These are phyloP conservation scores for Aporrectodea caliginosa DNA, from an alignment of 1,140 invertebrate genomes.

Conservation along the genomic window DNA sequence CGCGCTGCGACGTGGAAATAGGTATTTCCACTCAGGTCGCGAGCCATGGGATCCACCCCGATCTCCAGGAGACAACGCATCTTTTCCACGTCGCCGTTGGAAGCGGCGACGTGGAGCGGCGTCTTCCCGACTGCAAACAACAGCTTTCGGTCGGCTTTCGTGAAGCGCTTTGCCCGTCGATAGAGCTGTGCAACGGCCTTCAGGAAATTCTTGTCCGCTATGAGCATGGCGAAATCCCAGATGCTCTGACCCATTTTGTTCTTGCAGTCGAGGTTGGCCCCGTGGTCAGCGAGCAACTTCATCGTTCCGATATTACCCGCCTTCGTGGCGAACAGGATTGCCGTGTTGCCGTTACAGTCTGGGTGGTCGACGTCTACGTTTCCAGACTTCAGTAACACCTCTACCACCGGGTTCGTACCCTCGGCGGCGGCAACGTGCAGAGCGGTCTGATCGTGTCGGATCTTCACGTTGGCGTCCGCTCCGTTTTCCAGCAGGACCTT, in stretches of 20 bases:
- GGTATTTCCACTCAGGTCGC: constrained; percentile 31
- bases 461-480: constrained; percentile 24
- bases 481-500: constrained; percentile 29
- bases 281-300: constrained; percentile 14
- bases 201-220: constrained; percentile 6
- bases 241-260: constrained; percentile 26
- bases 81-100: constrained; percentile 28
- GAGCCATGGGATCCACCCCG: constrained; percentile 18
- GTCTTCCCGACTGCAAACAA: constrained; percentile 21
- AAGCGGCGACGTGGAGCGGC: constrained; percentile 34
- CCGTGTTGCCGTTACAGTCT: constrained; percentile 27
- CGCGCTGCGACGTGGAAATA: constrained; percentile 33
- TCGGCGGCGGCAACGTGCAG: constrained; percentile 31
- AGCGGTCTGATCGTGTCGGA: constrained; percentile 24
- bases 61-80: constrained; percentile 17
- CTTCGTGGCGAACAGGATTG: constrained; percentile 24
- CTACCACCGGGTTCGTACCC: constrained; percentile 12
- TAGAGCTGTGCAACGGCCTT: constrained; percentile 19
- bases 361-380: constrained; percentile 16
- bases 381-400: constrained; percentile 19
- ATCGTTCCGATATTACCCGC: constrained; percentile 11
- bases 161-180: constrained; percentile 5
- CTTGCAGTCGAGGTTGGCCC: constrained; percentile 20
- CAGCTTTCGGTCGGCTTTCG: constrained; percentile 5
- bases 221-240: constrained; percentile 30